Percentiles rank a stretch among this genome's conserved stretches.
Conservation (phyloP, 2,888 invertebrate species). For the Eumacrocentrus americanus region DNA sequence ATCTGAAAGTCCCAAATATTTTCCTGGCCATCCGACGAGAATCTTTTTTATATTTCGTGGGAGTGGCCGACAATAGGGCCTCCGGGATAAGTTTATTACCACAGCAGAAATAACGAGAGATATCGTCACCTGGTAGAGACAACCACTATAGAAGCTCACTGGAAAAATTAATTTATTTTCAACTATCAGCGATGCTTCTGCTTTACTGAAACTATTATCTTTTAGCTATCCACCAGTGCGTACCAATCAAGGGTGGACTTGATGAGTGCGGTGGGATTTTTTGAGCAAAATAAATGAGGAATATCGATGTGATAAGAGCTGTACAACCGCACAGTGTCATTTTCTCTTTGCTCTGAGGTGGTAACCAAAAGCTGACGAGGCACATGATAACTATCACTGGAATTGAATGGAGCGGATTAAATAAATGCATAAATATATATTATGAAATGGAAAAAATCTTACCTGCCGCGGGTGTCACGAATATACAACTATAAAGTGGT, state of each 20-base stretch:
- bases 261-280: constrained; percentile 66
- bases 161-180: no score
- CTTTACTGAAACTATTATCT: no score
- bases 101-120: constrained; percentile 65
- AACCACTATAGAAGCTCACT: constrained; percentile 67
- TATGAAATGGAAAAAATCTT: constrained; percentile 3
- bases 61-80: constrained; percentile 60
- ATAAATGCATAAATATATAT: constrained; percentile 30
- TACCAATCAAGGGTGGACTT: constrained; percentile 67
- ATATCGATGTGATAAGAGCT: constrained; percentile 67
- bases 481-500: constrained; percentile 67
- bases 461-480: constrained; percentile 70
- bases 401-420: no score
- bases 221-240: no score
- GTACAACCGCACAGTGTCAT: constrained; percentile 68
- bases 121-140: constrained; percentile 63
- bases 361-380: constrained; percentile 70
- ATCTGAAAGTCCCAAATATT: constrained; percentile 59
- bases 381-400: constrained; percentile 68
- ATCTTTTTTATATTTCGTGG: constrained; percentile 64
- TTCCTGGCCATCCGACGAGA: constrained; percentile 61
- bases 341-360: constrained; percentile 72
- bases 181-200: no score
- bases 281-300: constrained; percentile 70
- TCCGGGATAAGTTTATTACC: constrained; percentile 65